Base-by-base conservation (phyloP, 2,888 invertebrate genomes). In the Drosophila falleni region DNA sequence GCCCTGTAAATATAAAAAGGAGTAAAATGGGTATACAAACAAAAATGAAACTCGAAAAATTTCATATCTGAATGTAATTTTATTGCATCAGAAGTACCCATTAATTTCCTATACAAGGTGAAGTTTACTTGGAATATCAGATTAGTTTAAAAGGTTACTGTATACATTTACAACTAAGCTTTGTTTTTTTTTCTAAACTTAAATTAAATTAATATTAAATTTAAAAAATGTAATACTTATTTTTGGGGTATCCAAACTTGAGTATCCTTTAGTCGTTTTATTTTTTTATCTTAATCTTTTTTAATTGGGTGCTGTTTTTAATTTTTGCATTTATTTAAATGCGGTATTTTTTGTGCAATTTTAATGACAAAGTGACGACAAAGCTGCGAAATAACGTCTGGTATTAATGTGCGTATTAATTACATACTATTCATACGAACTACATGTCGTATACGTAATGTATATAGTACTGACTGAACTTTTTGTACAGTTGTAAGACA, bases 321-420 rank as follows among this genome's bases (percentile, higher is more conserved):
- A 55, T 42, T 46, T 41, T 47, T 58, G 23, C 4, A 23, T 23
- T 23, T 3, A 54, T 63, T 60, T 63, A 59, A 60, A 16, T 78
- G 47, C 31, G 11, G 23, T 5, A 23, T 62, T 31, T 55, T 47
- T 65, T 49, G 50, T 63, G 63, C 23, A 65, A 53, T 80, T 71
- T 81, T 71, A 74, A 81, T 81, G 82, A 78, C 55, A 78, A 80
- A 81, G 64, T 59, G 51, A 15, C 29, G 54, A 13, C 61, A 62
- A 58, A 56, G 23, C 49, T 68, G 49, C 29, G 64, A 50, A 60
- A 62, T 62, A 55, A 74, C 51, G 68, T 66, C 54, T 63, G 74
- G 60, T 46, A 74, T 66, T 71, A 74, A 74, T 79, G 64, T 71
- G 59, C 74, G 71, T 81, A 80, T 80, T 81, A 74, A 81, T 80